Conservation (phyloP, 2,797 vertebrate genomes). For the Luscinia megarhynchos region DNA sequence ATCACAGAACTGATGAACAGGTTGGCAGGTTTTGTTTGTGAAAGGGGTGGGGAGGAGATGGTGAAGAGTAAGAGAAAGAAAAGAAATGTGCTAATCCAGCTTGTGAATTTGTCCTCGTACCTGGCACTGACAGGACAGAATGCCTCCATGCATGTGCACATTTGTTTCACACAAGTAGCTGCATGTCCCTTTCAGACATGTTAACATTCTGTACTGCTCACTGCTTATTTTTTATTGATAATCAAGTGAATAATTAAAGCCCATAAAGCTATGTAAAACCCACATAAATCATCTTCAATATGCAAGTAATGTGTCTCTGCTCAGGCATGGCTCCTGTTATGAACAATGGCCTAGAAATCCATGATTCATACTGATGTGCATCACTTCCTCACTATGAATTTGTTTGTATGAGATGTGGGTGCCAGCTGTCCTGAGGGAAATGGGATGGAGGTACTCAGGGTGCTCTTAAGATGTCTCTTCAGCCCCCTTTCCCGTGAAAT, state of each 20-base stretch:
- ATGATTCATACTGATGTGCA: constrained; percentile 27
- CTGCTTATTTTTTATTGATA: constrained; percentile 81
- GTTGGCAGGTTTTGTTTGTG: constrained; percentile 75
- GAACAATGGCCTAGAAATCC: constrained; percentile 70
- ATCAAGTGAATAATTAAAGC: constrained; percentile 81
- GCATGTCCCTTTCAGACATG: constrained; percentile 36
- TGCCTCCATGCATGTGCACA: neutral
- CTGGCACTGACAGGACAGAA: constrained; percentile 19
- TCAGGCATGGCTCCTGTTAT: constrained; percentile 47
- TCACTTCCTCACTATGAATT: constrained; percentile 19
- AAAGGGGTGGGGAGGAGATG: neutral
- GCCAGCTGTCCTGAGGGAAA: neutral
- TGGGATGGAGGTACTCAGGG: neutral
- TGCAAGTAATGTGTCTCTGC: constrained; percentile 49
- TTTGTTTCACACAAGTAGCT: constrained; percentile 15
- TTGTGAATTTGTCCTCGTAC: constrained; percentile 53
- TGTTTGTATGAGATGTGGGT: constrained; percentile 6
- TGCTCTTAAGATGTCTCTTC: neutral
- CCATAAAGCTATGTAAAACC: constrained; percentile 67
- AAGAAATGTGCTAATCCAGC: constrained; percentile 54
- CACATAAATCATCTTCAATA: constrained; percentile 75
- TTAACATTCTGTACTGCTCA: constrained; percentile 52
- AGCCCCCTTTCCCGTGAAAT: neutral
- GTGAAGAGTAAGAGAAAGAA: constrained; percentile 8
- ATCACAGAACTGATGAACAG: constrained; percentile 77